Percentiles rank a stretch among this genome's conserved stretches.
Evolutionary conservation across 2,113 vertebrate species (phyloP).

Genomic region (Planiliza haematocheilus): DNA sequence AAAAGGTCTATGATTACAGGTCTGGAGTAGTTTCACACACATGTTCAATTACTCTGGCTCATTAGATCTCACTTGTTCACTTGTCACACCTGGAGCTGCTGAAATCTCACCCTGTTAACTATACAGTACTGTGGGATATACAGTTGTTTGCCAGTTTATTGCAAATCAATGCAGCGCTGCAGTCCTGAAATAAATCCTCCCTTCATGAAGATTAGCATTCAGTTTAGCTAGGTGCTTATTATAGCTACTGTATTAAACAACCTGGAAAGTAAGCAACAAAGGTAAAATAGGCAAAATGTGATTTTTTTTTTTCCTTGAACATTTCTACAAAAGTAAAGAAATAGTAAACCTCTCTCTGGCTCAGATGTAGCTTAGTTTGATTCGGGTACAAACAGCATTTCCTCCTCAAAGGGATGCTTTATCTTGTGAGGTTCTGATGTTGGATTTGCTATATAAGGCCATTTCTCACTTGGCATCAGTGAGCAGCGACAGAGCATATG

Average conservation of each 20-base stretch:
- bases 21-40: background rate
- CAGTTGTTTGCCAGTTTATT: background rate
- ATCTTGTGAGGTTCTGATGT: conserved; percentile 53
- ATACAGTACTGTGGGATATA: background rate
- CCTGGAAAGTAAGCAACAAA: no score
- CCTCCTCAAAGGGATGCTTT: conserved; percentile 23
- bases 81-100: background rate
- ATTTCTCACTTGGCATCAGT: conserved; percentile 70
- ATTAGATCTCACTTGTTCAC: background rate
- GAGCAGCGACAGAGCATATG: conserved; percentile 47
- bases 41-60: background rate
- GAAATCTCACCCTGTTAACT: background rate
- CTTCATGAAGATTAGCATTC: background rate
- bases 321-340: background rate
- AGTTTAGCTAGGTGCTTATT: background rate
- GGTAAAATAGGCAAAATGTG: background rate
- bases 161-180: background rate
- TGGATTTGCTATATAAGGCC: conserved; percentile 58
- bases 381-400: conserved; percentile 17
- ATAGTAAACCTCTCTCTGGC: background rate
- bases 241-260: no score
- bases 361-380: conserved; percentile 23
- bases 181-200: background rate
- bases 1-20: background rate
- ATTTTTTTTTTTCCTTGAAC: background rate